Percentiles rank a stretch among this genome's conserved stretches.
Conservation (phyloP, 92 coral and sea anemone species). For the Palythoa heliodiscus region DNA sequence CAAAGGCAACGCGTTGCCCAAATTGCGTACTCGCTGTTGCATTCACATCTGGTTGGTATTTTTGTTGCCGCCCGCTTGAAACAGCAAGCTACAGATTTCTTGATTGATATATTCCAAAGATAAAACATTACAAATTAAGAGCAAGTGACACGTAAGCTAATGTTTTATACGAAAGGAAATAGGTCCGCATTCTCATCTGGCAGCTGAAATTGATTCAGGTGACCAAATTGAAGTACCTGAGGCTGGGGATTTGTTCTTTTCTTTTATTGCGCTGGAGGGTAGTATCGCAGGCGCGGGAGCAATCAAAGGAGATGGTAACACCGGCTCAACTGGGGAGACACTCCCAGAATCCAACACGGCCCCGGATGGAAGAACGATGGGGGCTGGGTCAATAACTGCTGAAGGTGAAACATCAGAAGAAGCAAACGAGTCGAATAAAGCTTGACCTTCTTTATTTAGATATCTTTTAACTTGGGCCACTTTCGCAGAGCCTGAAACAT, state of each 20-base stretch:
- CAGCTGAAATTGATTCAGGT: no score
- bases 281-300: conserved; percentile 81
- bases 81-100: no score
- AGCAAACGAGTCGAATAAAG: neutral
- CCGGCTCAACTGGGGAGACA: conserved; percentile 64
- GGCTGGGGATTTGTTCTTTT: conserved; percentile 60
- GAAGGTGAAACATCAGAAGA: conserved; percentile 43
- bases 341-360: conserved; percentile 58
- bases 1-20: no score
- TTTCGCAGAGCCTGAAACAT: neutral
- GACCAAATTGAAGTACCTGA: no score
- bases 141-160: no score
- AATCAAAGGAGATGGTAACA: conserved; percentile 77
- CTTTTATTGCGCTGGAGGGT: conserved; percentile 74
- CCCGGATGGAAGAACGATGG: conserved; percentile 74
- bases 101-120: no score
- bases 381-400: conserved; percentile 60
- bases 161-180: no score
- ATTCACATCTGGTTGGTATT: no score
- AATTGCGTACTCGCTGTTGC: no score
- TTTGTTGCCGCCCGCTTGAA: no score
- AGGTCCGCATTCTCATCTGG: no score
- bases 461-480: neutral
- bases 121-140: no score
- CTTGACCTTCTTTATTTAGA: neutral